Percentiles rank a stretch among this genome's conserved stretches.
Conservation (phyloP, 2,888 invertebrate genomes). For the Andrena haemorrhoa region DNA sequence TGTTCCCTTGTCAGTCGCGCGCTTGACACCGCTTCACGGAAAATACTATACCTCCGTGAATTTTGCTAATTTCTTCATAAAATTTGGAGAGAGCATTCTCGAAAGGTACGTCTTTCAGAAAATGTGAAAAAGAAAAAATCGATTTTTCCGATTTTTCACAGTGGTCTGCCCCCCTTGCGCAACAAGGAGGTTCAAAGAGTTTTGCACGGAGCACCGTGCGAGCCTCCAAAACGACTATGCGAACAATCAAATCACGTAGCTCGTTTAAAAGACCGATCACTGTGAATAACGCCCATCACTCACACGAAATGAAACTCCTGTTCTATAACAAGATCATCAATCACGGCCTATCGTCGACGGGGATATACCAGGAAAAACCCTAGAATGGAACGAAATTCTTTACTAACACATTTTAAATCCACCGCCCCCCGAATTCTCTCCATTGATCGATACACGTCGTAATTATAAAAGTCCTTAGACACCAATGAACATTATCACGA, state of each 20-base stretch:
- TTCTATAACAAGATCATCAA: conserved; percentile 44
- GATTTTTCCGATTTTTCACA: no score
- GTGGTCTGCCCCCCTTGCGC: no score
- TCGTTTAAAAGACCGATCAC: conserved; percentile 28
- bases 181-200: background rate
- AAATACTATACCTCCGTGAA: no score
- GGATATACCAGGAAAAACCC: background rate
- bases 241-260: conserved; percentile 9
- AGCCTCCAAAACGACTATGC: background rate
- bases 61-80: no score
- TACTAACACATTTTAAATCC: background rate
- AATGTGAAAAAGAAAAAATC: no score
- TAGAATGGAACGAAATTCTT: conserved; percentile 1
- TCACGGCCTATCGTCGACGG: conserved; percentile 23
- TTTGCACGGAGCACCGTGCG: conserved; percentile 6
- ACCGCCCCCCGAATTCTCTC: background rate
- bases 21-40: no score
- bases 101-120: no score
- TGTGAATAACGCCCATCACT: conserved; percentile 29
- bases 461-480: no score
- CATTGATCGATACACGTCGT: background rate
- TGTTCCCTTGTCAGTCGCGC: no score
- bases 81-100: no score
- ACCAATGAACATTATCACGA: no score
- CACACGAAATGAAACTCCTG: conserved; percentile 37